Base-by-base conservation (phyloP, 2,797 vertebrate species). In the Coregonus sp. region DNA sequence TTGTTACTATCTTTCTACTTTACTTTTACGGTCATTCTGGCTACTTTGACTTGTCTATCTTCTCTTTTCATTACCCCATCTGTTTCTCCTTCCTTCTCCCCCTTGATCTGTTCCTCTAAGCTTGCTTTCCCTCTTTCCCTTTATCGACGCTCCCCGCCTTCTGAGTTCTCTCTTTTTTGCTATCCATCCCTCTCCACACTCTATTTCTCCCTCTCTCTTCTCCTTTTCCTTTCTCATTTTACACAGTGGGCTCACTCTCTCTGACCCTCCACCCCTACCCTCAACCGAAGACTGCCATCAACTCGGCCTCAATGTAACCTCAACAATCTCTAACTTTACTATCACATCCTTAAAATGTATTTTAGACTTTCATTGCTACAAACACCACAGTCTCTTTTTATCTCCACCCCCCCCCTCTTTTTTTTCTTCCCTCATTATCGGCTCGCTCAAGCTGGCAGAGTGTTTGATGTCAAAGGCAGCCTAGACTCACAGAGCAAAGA, bases 21-120 rank as follows among this genome's bases (percentile, higher is more conserved):
- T 63, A 63, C 20, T 63, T 12, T 63, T 3, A 63, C 59, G 20
- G 7, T 25, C 20, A 12, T 9, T 25, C 59, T 9, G 59, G 59
- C 59, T 61, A 61, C 59, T 61, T 61, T 20, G 59, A 25, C 59
- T 61, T 61, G 20, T 25, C 25, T 29, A 12, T 63, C 59, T 63
- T 63, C 3, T 25, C 25, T 63, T 63, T 20, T 63, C 59, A 25
- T 9, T 25, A 25, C 20, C 9, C 20, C 59, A 63, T 63, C 59
- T 63, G 59, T 63, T 63, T 63, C 59, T 25, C 20, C 59, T 63
- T 63, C 59, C 59, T 63, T 29, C 59, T 29, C 59, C 59, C 59
- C 20, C 2, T 61, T 63, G 59, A 1, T 63, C 59, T 25, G 20
- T 18, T 7, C 20, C 7, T 47, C 9, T 47, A 47, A 47, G 40